Conservation (phyloP, 2,888 invertebrate species). For the Hydropsyche betteni region DNA sequence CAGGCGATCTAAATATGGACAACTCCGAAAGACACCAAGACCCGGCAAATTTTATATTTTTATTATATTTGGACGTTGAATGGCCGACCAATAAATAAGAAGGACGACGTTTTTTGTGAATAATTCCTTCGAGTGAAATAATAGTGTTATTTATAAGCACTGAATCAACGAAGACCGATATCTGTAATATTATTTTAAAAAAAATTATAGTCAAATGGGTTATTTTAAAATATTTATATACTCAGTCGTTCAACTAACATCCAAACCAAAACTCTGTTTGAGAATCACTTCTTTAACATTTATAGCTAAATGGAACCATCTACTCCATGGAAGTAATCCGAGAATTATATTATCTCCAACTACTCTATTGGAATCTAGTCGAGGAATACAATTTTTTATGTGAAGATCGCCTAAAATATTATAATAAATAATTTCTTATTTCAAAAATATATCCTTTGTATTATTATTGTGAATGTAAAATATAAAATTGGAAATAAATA, state of each 20-base stretch:
- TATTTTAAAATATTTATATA: background rate
- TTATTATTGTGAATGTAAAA: background rate
- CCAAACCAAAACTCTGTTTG: slow-evolving; percentile 61
- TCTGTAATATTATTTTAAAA: slow-evolving; percentile 55
- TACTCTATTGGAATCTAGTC: slow-evolving; percentile 58
- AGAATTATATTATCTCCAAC: slow-evolving; percentile 64
- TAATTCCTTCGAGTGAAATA: slow-evolving; percentile 68
- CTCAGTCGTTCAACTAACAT: background rate
- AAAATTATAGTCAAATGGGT: background rate
- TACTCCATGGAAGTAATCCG: slow-evolving; percentile 60
- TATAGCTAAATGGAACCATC: slow-evolving; percentile 69
- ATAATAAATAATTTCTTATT: background rate
- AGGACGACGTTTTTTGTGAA: slow-evolving; percentile 68
- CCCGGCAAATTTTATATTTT: slow-evolving; percentile 52
- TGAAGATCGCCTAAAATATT: slow-evolving; percentile 60
- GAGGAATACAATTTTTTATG: slow-evolving; percentile 65
- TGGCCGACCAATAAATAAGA: slow-evolving; percentile 67
- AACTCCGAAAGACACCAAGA: slow-evolving; percentile 66
- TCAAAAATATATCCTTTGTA: background rate
- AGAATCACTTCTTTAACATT: slow-evolving; percentile 68
- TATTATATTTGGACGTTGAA: slow-evolving; percentile 55
- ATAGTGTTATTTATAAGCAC: slow-evolving; percentile 66
- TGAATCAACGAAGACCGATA: slow-evolving; percentile 69
- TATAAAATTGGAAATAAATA: background rate
- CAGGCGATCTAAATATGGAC: slow-evolving; percentile 67